Percentiles rank a stretch among this genome's conserved stretches.
phyloP scores from a whole-genome alignment of 2,888 invertebrate species.

The Beris chalybata region DNA sequence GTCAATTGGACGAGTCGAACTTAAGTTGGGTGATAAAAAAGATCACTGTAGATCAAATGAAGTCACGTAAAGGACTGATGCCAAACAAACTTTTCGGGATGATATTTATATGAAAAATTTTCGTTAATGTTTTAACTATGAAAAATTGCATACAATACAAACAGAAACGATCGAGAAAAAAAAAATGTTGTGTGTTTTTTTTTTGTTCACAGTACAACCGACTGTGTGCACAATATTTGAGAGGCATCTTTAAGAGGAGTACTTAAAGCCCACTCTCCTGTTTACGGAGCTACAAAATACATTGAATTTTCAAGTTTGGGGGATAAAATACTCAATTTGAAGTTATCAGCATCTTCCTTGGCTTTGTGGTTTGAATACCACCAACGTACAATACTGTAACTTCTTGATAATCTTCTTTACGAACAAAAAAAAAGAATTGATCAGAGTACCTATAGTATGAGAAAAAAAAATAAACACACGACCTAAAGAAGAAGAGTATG shows the following conservation, averaged over 20 bases:
- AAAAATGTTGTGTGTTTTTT: neutral
- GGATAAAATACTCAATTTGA: slow-evolving; percentile 12
- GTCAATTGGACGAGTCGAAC: slow-evolving; percentile 29
- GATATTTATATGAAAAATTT: slow-evolving; percentile 39
- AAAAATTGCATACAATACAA: neutral
- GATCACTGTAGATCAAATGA: slow-evolving; percentile 34
- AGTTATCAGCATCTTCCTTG: slow-evolving; percentile 21
- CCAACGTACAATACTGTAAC: too few species aligned
- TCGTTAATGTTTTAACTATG: slow-evolving; percentile 13
- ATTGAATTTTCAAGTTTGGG: slow-evolving; percentile 24
- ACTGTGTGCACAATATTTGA: slow-evolving; percentile 27
- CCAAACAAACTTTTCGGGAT: slow-evolving; percentile 32
- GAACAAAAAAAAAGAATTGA: too few species aligned
- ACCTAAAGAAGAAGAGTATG: too few species aligned
- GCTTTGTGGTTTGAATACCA: too few species aligned
- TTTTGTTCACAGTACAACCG: neutral
- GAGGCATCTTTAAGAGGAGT: slow-evolving; percentile 30
- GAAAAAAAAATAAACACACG: too few species aligned
- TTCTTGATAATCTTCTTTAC: too few species aligned
- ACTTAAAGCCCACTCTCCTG: slow-evolving; percentile 28
- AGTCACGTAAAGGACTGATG: slow-evolving; percentile 39
- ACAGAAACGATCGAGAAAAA: neutral
- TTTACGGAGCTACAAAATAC: neutral
- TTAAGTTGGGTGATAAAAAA: slow-evolving; percentile 5
- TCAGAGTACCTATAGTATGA: too few species aligned